Percentiles rank a stretch among this genome's conserved stretches.
These are phyloP conservation scores for Helicolenus hilgendorfi DNA, from an alignment of 2,797 vertebrate species.

Conservation along the genomic window DNA sequence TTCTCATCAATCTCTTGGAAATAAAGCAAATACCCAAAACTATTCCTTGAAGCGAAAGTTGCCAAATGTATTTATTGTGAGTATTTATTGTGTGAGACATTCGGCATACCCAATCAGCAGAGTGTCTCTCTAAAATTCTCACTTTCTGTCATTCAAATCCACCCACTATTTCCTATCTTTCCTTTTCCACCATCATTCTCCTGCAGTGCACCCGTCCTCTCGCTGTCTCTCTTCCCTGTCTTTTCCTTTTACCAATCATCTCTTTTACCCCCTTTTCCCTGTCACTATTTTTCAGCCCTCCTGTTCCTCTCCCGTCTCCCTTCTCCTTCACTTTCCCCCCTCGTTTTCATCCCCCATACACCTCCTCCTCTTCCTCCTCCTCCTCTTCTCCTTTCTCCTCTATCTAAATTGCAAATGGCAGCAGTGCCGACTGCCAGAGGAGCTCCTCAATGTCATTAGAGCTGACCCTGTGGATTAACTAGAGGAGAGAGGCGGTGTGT, in stretches of 20 bases:
- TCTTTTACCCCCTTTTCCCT: not conserved
- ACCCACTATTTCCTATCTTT: not conserved
- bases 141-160: slow-evolving; percentile 22
- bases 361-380: not conserved
- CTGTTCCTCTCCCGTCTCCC: slow-evolving; percentile 8
- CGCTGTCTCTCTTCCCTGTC: not conserved
- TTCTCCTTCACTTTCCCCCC: slow-evolving; percentile 35
- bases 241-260: slow-evolving; percentile 25
- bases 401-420: slow-evolving; percentile 89
- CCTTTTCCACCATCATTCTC: not conserved
- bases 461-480: slow-evolving; percentile 86
- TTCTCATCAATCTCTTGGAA: not conserved
- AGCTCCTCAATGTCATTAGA: slow-evolving; percentile 87
- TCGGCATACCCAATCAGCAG: not conserved
- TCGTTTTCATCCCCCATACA: slow-evolving; percentile 27
- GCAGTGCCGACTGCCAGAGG: slow-evolving; percentile 76
- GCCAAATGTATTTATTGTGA: not conserved
- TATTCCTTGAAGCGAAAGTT: not conserved
- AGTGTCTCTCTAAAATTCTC: not conserved
- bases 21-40: not conserved
- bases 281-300: slow-evolving; percentile 21
- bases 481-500: slow-evolving; percentile 73
- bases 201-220: slow-evolving; percentile 12
- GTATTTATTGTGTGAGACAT: not conserved
- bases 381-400: slow-evolving; percentile 51